These are phyloP conservation scores for Drosophila persimilis DNA, from an alignment of 1,140 invertebrate genomes.

Conservation along the genomic window DNA sequence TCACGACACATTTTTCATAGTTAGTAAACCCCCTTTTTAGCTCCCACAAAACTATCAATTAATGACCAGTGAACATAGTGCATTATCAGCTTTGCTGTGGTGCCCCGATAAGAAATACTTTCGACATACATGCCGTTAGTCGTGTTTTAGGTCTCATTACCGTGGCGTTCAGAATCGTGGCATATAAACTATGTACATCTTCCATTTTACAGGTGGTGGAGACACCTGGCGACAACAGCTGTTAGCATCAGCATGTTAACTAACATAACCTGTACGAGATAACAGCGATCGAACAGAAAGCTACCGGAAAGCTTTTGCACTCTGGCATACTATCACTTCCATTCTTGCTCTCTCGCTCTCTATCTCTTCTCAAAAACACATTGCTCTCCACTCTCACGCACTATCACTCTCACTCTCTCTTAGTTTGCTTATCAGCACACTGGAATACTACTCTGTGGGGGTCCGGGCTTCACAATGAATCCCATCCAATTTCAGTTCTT, in stretches of 20 bases:
- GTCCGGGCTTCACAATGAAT: conserved; percentile 34
- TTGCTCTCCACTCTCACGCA: too few species aligned
- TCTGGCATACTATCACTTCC: too few species aligned
- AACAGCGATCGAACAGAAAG: conserved; percentile 11
- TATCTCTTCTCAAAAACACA: conserved; percentile 1
- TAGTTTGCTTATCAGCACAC: conserved; percentile 33
- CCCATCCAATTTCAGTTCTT: conserved; percentile 31
- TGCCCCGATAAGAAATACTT: conserved; percentile 18
- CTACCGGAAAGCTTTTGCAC: background rate
- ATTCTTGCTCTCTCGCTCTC: background rate
- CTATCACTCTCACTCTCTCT: too few species aligned
- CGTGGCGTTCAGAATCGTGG: background rate
- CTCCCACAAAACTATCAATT: conserved; percentile 22
- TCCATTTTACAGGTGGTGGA: too few species aligned
- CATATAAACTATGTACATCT: too few species aligned
- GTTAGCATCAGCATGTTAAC: conserved; percentile 1
- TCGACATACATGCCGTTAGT: conserved; percentile 16
- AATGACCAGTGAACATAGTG: conserved; percentile 24
- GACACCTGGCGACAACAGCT: background rate
- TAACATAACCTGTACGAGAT: background rate
- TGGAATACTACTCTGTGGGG: conserved; percentile 25
- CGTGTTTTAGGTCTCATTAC: conserved; percentile 35
- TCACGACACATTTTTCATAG: conserved; percentile 5
- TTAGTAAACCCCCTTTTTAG: background rate
- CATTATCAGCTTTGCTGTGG: conserved; percentile 30